These are phyloP conservation scores for Onychomys arenicola DNA, from an alignment of 2,797 vertebrate genomes.

Conservation along the genomic window DNA sequence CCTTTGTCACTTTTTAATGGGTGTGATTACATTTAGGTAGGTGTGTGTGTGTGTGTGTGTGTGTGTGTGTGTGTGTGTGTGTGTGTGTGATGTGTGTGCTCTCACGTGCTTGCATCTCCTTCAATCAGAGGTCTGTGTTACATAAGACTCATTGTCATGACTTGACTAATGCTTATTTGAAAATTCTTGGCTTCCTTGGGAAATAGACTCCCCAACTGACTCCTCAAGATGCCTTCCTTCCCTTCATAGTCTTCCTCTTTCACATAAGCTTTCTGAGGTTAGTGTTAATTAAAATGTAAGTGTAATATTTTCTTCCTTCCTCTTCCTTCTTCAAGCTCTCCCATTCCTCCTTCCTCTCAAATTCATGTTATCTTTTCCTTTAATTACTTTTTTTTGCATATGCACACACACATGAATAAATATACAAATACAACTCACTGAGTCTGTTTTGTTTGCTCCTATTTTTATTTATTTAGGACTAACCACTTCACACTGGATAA, in stretches of 20 bases:
- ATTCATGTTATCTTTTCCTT: background rate
- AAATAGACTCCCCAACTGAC: background rate
- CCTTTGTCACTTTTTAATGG: background rate
- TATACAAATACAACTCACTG: background rate
- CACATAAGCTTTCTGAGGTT: background rate
- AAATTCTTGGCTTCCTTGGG: background rate
- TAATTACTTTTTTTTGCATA: background rate
- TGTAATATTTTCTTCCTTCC: background rate
- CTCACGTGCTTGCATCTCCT: background rate
- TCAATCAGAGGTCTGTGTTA: background rate
- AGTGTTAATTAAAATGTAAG: too few relatives aligned
- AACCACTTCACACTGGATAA: background rate
- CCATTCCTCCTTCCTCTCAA: too few relatives aligned
- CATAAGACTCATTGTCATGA: background rate
- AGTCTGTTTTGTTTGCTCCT: background rate
- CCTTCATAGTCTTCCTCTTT: too few relatives aligned
- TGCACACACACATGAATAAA: background rate
- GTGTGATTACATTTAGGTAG: background rate
- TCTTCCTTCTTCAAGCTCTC: background rate
- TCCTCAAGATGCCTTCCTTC: background rate
- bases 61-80: background rate
- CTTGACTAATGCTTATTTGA: background rate
- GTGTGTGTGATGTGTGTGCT: background rate
- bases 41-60: too few relatives aligned
- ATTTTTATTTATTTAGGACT: background rate